Conservation (phyloP, 1,140 invertebrate genomes). For the Anadara kagoshimensis region DNA sequence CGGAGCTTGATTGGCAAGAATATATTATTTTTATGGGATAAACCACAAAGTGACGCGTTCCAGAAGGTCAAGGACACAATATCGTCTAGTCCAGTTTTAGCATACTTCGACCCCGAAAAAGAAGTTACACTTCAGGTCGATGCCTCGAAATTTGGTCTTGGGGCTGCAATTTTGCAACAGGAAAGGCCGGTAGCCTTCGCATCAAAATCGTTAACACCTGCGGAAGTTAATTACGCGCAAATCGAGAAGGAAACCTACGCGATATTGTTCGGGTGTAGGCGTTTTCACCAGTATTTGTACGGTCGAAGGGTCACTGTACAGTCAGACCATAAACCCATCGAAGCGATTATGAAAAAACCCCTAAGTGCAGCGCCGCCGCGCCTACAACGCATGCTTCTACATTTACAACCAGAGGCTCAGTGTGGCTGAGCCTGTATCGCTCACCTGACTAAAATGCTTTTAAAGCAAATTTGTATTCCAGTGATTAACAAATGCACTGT, state of each 20-base stretch:
- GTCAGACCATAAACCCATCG: slow-evolving; percentile 52
- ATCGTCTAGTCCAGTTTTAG: not conserved
- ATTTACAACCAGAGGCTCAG: too few relatives aligned
- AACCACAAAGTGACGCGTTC: slow-evolving; percentile 14
- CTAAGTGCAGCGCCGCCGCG: slow-evolving; percentile 35
- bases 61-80: slow-evolving; percentile 24
- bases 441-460: too few relatives aligned
- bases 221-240: too few relatives aligned
- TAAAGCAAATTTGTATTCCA: too few relatives aligned
- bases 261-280: too few relatives aligned
- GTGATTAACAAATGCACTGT: too few relatives aligned
- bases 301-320: slow-evolving; percentile 35
- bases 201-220: too few relatives aligned
- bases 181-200: slow-evolving; percentile 62
- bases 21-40: slow-evolving; percentile 55
- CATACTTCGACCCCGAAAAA: slow-evolving; percentile 26
- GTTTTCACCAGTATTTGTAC: slow-evolving; percentile 75
- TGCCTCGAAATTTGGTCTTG: slow-evolving; percentile 64
- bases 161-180: slow-evolving; percentile 72
- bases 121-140: slow-evolving; percentile 28
- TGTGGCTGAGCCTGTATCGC: too few relatives aligned
- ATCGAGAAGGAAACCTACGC: too few relatives aligned
- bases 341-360: slow-evolving; percentile 42
- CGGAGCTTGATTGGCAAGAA: slow-evolving; percentile 2
- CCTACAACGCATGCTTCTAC: slow-evolving; percentile 51